phyloP scores from a whole-genome alignment of 2,888 invertebrate species.

The Ceramica pisi region DNA sequence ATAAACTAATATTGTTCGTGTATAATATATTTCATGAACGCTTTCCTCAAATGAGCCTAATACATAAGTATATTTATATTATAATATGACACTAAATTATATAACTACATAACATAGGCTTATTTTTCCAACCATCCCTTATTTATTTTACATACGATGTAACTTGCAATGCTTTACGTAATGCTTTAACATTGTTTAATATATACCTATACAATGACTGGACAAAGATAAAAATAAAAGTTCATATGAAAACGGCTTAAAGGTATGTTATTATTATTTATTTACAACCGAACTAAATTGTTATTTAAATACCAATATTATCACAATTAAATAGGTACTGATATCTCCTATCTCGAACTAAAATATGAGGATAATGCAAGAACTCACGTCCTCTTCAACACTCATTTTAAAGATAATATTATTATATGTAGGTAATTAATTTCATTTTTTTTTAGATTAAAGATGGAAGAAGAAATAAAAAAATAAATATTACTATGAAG shows the following conservation, averaged over 20 bases:
- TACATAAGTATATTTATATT: slow-evolving; percentile 7
- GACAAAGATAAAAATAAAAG: not conserved
- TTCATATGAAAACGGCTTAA: slow-evolving; percentile 5
- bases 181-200: not conserved
- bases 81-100: slow-evolving; percentile 28
- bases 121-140: not conserved
- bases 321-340: slow-evolving; percentile 53
- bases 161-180: not conserved
- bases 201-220: not conserved
- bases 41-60: slow-evolving; percentile 4
- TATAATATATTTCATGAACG: slow-evolving; percentile 13
- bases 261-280: slow-evolving; percentile 22
- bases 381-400: slow-evolving; percentile 15
- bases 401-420: slow-evolving; percentile 20
- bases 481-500: not conserved
- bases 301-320: slow-evolving; percentile 37
- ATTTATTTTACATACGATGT: not conserved
- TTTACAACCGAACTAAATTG: slow-evolving; percentile 45
- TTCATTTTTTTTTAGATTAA: not conserved
- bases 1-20: slow-evolving; percentile 2
- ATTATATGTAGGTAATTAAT: not conserved
- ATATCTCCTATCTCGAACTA: slow-evolving; percentile 39
- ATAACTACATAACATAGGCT: slow-evolving; percentile 21
- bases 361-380: slow-evolving; percentile 16
- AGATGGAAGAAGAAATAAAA: not conserved